Conservation (phyloP, 23 tunicate genomes). For the Ascidia mentula region DNA sequence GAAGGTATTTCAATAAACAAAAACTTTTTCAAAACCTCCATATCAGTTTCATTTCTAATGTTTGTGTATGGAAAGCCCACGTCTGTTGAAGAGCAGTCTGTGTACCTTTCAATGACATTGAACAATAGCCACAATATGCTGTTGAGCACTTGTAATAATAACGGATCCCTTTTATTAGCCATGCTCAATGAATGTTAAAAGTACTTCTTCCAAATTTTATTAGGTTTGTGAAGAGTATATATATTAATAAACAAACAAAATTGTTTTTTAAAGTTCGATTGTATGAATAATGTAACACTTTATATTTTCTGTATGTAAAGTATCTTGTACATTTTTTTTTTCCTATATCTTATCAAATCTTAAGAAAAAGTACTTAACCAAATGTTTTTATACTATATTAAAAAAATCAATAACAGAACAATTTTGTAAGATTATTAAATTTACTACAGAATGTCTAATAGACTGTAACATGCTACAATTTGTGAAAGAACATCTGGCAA, state of each 20-base stretch:
- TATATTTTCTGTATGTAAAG: no score
- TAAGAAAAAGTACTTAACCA: no score
- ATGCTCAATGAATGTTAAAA: neutral
- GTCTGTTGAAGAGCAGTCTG: neutral
- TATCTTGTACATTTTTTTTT: no score
- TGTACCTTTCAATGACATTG: slow-evolving; percentile 12
- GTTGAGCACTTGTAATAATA: neutral
- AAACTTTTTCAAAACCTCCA: neutral
- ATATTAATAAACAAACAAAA: neutral
- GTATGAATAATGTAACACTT: no score
- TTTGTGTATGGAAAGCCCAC: neutral
- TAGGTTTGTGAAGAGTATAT: neutral
- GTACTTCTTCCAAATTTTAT: neutral
- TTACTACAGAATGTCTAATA: no score
- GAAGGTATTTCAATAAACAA: neutral
- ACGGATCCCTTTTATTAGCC: neutral
- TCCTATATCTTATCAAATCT: no score
- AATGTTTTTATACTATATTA: no score
- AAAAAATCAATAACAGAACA: no score
- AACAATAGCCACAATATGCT: neutral
- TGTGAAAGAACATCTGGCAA: no score
- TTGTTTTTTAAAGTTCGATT: neutral
- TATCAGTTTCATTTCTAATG: neutral
- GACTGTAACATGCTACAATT: no score
- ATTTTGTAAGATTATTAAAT: no score